phyloP scores from a whole-genome alignment of 2,888 invertebrate genomes.

The Phasia obesa region DNA sequence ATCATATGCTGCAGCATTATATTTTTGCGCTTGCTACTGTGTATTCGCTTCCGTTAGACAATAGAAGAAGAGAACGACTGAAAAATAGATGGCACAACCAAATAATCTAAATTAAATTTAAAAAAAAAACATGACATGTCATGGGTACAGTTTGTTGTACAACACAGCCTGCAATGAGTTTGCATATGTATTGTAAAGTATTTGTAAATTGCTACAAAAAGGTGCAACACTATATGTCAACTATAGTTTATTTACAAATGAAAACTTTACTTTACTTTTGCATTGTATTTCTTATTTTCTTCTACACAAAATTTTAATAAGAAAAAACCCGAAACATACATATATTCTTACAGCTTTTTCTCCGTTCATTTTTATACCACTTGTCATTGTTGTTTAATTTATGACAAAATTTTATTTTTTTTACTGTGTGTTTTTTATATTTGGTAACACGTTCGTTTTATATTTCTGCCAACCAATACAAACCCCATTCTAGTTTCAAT shows the following conservation, averaged over 20 bases:
- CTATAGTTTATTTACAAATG: slow-evolving; percentile 37
- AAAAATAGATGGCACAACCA: no score
- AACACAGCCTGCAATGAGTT: neutral
- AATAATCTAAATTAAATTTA: no score
- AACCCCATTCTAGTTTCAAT: slow-evolving; percentile 51
- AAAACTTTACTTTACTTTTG: slow-evolving; percentile 26
- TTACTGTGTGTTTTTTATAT: slow-evolving; percentile 2
- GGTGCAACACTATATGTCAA: slow-evolving; percentile 61
- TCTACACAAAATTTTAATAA: slow-evolving; percentile 3
- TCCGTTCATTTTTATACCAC: slow-evolving; percentile 6
- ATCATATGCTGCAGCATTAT: no score
- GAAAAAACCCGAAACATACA: neutral
- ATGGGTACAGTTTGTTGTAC: neutral
- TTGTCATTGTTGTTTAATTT: slow-evolving; percentile 64
- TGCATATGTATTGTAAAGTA: neutral
- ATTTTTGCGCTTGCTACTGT: no score
- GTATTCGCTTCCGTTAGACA: no score
- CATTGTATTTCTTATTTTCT: slow-evolving; percentile 18
- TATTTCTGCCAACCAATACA: slow-evolving; percentile 11
- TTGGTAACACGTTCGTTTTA: neutral
- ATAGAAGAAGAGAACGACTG: no score
- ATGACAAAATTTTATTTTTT: slow-evolving; percentile 59
- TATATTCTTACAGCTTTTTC: neutral
- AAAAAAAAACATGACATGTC: no score
- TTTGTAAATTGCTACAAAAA: slow-evolving; percentile 29